A percentile compares a stretch with the other conserved stretches of the same genome.
These are phyloP conservation scores for Barbus barbus DNA, from an alignment of 2,113 vertebrate species.

Conservation along the genomic window DNA sequence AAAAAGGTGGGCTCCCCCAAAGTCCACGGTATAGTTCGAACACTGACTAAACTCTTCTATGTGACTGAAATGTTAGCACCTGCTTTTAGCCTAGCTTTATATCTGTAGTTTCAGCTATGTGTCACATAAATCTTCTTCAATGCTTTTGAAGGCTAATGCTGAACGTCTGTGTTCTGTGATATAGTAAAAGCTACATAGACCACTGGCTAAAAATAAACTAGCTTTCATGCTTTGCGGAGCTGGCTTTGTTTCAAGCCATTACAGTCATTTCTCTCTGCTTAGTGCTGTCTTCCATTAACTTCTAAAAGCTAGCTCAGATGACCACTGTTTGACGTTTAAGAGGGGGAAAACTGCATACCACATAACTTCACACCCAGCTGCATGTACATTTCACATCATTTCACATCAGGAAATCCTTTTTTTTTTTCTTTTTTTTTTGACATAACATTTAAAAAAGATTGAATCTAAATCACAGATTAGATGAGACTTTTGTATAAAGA, in stretches of 20 bases:
- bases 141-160: constrained; percentile 43
- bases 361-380: constrained; percentile 66
- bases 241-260: constrained; percentile 62
- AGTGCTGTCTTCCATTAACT: constrained; percentile 61
- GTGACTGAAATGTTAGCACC: background rate
- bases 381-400: constrained; percentile 46
- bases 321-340: constrained; percentile 41
- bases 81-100: background rate
- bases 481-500: background rate
- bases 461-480: too few relatives aligned
- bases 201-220: constrained; percentile 64
- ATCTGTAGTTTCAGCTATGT: background rate
- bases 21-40: too few relatives aligned
- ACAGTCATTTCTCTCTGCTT: constrained; percentile 66
- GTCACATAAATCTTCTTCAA: constrained; percentile 1
- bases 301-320: constrained; percentile 61
- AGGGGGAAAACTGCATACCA: constrained; percentile 63
- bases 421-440: too few relatives aligned
- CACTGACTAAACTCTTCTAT: background rate
- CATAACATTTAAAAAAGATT: too few relatives aligned
- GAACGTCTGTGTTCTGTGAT: constrained; percentile 55
- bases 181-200: constrained; percentile 57
- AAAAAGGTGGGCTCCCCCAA: too few relatives aligned
- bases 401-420: background rate
- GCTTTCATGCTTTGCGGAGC: constrained; percentile 44